Base-by-base conservation (phyloP, 1,140 invertebrate genomes). In the Protaetia brevitarsis region DNA sequence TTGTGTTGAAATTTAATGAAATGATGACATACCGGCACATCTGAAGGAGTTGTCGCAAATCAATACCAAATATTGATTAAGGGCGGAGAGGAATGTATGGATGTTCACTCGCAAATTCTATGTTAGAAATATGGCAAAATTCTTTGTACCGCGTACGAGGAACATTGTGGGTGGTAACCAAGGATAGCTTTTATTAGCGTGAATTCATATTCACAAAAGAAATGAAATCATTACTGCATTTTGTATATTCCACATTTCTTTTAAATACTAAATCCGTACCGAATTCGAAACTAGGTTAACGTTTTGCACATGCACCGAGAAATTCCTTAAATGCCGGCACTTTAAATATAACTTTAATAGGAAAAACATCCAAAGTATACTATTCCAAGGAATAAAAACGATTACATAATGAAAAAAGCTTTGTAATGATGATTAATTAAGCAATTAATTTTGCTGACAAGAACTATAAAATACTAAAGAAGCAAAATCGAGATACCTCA, bases 51-150 rank as follows among this genome's bases (percentile, higher is more conserved):
- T 59, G 57, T 28, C 57, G 16, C 16, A 59, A 31, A 59, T 59
- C 57, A 29, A 59, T 59, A 59, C 57, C 27, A 28, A 59, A 31
- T 59, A 59, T 59, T 59, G 57, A 59, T 59, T 59, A 59, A 13
- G 23, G 57, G 57, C 26, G 57, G 57, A 7, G 13, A 23, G 26
- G 41, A 23, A 51, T 51, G n/a, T 51, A 51, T 51, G 41, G 41
- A 51, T 51, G 41, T 23, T 23, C 19, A 6, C 26, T 19, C 41
- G 6, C 13, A 23, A 23, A 51, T 51, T 26, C 16, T 21, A 23
- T 51, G 11, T 10, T 37, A 16, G 10, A 37, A 37, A 37, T 13
- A 10, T 8, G 19, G 41, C 16, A 21, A n/a, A n/a, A n/a, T n/a
- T n/a, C n/a, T n/a, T n/a, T n/a, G n/a, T n/a, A n/a, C n/a, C n/a